Base-by-base conservation (phyloP, 2,797 vertebrate species). In the Natrix natrix region DNA sequence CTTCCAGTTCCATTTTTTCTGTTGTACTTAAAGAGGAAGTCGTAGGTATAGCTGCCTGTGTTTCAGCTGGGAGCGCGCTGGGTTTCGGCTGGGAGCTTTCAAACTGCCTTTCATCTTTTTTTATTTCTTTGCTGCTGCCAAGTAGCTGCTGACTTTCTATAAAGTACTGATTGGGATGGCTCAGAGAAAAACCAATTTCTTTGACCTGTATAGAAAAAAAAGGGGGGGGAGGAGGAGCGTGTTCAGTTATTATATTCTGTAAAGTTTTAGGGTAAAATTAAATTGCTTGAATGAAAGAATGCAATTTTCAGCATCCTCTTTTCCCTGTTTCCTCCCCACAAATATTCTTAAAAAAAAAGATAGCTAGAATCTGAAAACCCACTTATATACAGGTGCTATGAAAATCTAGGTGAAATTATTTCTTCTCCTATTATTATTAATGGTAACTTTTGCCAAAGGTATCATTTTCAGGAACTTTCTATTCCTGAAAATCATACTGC, bases 151-250 rank as follows among this genome's bases (percentile, higher is more conserved):
- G 99, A 97, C 99, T 99, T 97, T 99, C 99, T 14, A 97, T 92
- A 95, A 99, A 99, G 97, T 99, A 99, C 97, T 99, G 99, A 98
- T 99, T 99, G 8, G 99, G 99, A 95, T 99, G 99, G 97, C 97
- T 99, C 95, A 99, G 97, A 48, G 99, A 99, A 97, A 99, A 99
- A 2, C 97, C 98, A 83, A 98, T 93, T 32, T 99, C 99, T 59
- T 99, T 99, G 11, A 99, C 94, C 99, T 99, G 96, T 87, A 93
- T 0, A 86, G 32, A 91, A 69, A 55, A 96, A 95, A 48, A 89
- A 97, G 2, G 2, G 4, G 61, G 17, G 93, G 0, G 1, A 28
- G 95, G 61, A 0, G 1, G 24, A 59, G 22, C 95, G 1, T 83
- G 20, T 10, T 55, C 7, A 74, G 93, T 28, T 26, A 60, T 0